Percentiles rank a stretch among this genome's conserved stretches.
Evolutionary conservation across 2,888 invertebrate genomes (phyloP).

Genomic region (Byasa hedistus): DNA sequence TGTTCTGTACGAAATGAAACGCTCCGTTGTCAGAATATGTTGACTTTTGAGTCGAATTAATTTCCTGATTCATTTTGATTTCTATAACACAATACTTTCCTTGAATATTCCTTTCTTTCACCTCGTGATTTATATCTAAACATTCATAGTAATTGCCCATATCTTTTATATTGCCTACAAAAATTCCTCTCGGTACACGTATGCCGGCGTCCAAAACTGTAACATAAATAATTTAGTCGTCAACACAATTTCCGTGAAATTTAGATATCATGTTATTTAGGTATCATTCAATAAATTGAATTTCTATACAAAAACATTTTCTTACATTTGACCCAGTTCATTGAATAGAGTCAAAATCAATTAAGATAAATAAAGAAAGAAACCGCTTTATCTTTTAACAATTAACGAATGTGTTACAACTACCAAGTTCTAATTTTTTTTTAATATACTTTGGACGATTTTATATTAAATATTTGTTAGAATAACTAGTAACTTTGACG

Average conservation of each 20-base stretch:
- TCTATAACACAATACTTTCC: constrained; percentile 68
- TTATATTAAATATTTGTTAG: too few species aligned
- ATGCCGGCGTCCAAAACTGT: constrained; percentile 69
- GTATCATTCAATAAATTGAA: neutral
- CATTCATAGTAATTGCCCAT: constrained; percentile 64
- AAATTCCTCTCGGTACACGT: constrained; percentile 61
- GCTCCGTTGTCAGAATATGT: neutral
- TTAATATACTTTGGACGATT: too few species aligned
- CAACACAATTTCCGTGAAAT: neutral
- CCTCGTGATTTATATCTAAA: constrained; percentile 42
- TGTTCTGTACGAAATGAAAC: neutral
- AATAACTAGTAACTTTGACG: too few species aligned
- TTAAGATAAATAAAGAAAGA: too few species aligned
- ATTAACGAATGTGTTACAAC: too few species aligned
- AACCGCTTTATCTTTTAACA: too few species aligned
- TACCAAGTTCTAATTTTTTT: too few species aligned
- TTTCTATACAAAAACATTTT: too few species aligned
- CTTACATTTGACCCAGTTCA: too few species aligned
- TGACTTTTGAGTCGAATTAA: constrained; percentile 25
- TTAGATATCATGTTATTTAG: neutral
- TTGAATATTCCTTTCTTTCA: constrained; percentile 46
- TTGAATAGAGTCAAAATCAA: too few species aligned
- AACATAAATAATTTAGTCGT: constrained; percentile 14
- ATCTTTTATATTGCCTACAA: constrained; percentile 59
- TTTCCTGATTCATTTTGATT: constrained; percentile 42